Base-by-base conservation (phyloP, 2,797 vertebrate species). In the Chrysocyon brachyurus region DNA sequence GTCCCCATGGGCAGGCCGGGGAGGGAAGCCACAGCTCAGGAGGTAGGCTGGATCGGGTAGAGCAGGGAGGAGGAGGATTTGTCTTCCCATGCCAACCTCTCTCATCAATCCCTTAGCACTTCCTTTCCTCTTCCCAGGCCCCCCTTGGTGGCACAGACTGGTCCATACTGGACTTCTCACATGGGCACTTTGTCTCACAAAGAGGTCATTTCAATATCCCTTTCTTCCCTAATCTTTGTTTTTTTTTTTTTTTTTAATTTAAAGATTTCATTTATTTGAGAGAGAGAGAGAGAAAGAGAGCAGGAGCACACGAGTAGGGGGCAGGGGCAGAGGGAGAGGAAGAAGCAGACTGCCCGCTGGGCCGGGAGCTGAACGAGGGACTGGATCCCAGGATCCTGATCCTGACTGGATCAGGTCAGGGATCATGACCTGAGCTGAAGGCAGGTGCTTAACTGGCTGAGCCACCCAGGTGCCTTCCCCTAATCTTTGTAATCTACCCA, bases 1-100 rank as follows among this genome's bases (percentile, higher is more conserved):
- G 3, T 99, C 99, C 1, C 99, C 99, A 0, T 99, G 99, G 95
- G 99, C 99, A 11, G 99, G 99, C 77, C 99, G 99, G 57, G 97
- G 98, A 57, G 99, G 99, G 95, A 99, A 99, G 12, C 99, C 98
- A 12, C 99, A 99, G 98, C 99, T 99, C 94, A 99, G 98, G 83
- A 99, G 99, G 84, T 99, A 99, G 24, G 99, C 99, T 99, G 98
- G 40, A 87, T 52, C 16, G 79, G 40, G 96, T 54, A 94, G 82
- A 70, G 59, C 14, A 88, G 21, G 16, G 26, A n/a, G 63, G 87
- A 93, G 54, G 9, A 16, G 66, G 57, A 7, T 24, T 56, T 22
- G 26, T 6, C 46, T 46, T 84, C 63, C 63, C 57, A 64, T 8
- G 61, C 15, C 21, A 31, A 7, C 12, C 16, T 81, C 40, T 88